Conservation (phyloP, 2,797 vertebrate genomes). For the Enoplosus armatus region DNA sequence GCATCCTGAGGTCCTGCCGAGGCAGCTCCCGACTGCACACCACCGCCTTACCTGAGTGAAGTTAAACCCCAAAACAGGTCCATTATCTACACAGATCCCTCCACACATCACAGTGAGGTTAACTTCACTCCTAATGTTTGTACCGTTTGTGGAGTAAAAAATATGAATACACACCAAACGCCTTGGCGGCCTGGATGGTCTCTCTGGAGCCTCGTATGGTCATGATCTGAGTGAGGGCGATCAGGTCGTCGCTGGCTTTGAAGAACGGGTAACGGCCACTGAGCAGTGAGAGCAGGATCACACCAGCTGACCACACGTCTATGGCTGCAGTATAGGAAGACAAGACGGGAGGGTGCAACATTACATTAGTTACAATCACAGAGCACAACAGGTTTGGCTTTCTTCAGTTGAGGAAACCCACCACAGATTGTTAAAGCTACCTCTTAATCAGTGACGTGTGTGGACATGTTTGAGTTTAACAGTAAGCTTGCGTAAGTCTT, state of each 20-base stretch:
- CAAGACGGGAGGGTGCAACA: background rate
- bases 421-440: background rate
- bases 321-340: slow-evolving; percentile 88
- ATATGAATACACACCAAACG: slow-evolving; percentile 88
- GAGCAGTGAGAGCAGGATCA: slow-evolving; percentile 95
- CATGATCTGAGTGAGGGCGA: slow-evolving; percentile 97
- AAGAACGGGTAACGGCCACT: slow-evolving; percentile 98
- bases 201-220: slow-evolving; percentile 95
- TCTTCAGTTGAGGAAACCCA: background rate
- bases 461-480: background rate
- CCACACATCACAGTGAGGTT: background rate
- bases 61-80: slow-evolving; percentile 11
- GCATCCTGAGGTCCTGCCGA: slow-evolving; percentile 90
- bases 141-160: background rate
- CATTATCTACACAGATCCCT: background rate
- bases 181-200: slow-evolving; percentile 92
- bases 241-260: slow-evolving; percentile 97
- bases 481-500: background rate
- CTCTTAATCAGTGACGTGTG: background rate
- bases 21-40: slow-evolving; percentile 94
- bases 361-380: background rate
- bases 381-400: background rate
- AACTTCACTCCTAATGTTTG: too few species aligned
- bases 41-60: slow-evolving; percentile 90
- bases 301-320: slow-evolving; percentile 97